phyloP scores from a whole-genome alignment of 2,888 invertebrate species.

The Orthosia gothica region DNA sequence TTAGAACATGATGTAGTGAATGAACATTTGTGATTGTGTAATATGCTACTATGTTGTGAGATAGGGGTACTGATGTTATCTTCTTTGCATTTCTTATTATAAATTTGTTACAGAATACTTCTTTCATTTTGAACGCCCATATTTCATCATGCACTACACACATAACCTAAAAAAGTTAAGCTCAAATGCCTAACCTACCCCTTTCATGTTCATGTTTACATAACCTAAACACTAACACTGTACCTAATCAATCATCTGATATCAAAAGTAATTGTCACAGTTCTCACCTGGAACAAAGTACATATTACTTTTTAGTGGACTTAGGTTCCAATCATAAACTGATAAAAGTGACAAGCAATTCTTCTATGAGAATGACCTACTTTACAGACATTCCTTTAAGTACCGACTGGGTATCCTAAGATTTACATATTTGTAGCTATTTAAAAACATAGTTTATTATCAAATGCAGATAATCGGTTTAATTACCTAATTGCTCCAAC shows the following conservation, averaged over 20 bases:
- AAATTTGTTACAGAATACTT: slow-evolving; percentile 85
- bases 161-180: slow-evolving; percentile 43
- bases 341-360: background rate
- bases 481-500: background rate
- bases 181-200: background rate
- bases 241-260: background rate
- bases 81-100: slow-evolving; percentile 90
- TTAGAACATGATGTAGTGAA: slow-evolving; percentile 83
- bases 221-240: slow-evolving; percentile 47
- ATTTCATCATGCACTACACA: slow-evolving; percentile 33
- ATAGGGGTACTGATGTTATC: slow-evolving; percentile 83
- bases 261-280: slow-evolving; percentile 10
- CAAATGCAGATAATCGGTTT: background rate
- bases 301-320: slow-evolving; percentile 1
- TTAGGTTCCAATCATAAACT: slow-evolving; percentile 11
- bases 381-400: background rate
- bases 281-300: slow-evolving; percentile 28
- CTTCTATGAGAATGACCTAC: background rate
- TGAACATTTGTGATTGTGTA: slow-evolving; percentile 89
- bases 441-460: background rate
- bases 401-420: background rate
- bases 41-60: slow-evolving; percentile 78
- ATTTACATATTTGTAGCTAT: background rate
- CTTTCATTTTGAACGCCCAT: slow-evolving; percentile 45
- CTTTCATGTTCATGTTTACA: slow-evolving; percentile 12